These are phyloP conservation scores for Sebastes hopkinsi DNA, from an alignment of 2,797 vertebrate genomes.

Conservation along the genomic window DNA sequence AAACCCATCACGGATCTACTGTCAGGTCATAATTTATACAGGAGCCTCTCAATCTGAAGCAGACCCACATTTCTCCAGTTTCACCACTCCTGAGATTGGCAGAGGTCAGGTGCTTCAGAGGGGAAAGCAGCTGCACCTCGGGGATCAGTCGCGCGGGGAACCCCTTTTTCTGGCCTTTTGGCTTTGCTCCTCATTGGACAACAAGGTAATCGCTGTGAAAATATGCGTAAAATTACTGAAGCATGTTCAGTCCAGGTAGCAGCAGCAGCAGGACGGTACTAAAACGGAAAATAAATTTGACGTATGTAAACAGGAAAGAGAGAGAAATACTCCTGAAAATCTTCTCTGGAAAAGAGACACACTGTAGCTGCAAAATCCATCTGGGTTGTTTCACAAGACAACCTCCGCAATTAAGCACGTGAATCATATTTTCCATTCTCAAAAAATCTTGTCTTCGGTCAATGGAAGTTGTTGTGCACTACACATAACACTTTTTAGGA, in stretches of 20 bases:
- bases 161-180: constrained; percentile 41
- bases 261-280: constrained; percentile 26
- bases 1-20: constrained; percentile 62
- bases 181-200: constrained; percentile 28
- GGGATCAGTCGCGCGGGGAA: constrained; percentile 46
- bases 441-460: constrained; percentile 54
- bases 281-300: constrained; percentile 58
- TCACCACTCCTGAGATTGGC: constrained; percentile 60
- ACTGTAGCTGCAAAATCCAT: constrained; percentile 43
- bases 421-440: constrained; percentile 77
- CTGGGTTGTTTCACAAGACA: constrained; percentile 70
- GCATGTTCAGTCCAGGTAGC: constrained; percentile 35
- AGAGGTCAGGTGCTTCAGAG: constrained; percentile 58
- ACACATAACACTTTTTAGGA: constrained; percentile 24
- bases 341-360: constrained; percentile 49
- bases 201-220: constrained; percentile 31
- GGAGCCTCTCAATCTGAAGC: constrained; percentile 52
- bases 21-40: constrained; percentile 59
- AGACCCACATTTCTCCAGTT: constrained; percentile 57
- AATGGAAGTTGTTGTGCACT: constrained; percentile 41
- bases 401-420: constrained; percentile 63
- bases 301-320: constrained; percentile 55
- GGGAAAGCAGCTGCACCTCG: constrained; percentile 53
- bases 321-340: constrained; percentile 35
- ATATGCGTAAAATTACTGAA: constrained; percentile 41